Evolutionary conservation across 2,888 invertebrate species (phyloP).

Genomic region (Mythimna ferrago): DNA sequence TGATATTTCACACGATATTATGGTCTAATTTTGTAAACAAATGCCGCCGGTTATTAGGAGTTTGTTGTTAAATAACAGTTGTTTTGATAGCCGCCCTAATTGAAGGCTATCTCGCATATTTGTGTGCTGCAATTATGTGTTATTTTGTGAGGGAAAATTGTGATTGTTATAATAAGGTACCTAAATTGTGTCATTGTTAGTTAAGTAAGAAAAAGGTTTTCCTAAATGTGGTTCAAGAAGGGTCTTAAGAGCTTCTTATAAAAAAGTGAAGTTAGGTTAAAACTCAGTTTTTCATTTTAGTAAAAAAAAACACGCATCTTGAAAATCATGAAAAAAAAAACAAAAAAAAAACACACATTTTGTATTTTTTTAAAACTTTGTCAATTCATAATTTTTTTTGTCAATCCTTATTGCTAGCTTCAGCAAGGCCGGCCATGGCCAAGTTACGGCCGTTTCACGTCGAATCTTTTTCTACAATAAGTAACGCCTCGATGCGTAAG

Average conservation of each 20-base stretch:
- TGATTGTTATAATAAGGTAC: neutral
- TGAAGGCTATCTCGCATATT: conserved; percentile 51
- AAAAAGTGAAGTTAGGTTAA: too few species aligned
- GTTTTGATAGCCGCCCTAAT: conserved; percentile 57
- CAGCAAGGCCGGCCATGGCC: too few species aligned
- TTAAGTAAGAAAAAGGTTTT: neutral
- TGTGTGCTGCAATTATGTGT: conserved; percentile 26
- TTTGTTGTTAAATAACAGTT: conserved; percentile 47
- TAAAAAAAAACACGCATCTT: too few species aligned
- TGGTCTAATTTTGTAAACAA: conserved; percentile 55
- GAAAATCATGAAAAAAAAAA: too few species aligned
- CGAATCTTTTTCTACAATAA: too few species aligned
- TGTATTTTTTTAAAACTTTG: too few species aligned
- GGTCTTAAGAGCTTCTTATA: neutral
- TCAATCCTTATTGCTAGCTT: too few species aligned
- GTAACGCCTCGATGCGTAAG: too few species aligned
- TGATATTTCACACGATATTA: conserved; percentile 62
- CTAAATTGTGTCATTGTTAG: neutral
- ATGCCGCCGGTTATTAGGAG: conserved; percentile 40
- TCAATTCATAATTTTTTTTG: too few species aligned
- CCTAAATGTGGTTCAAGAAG: neutral
- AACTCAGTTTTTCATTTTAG: too few species aligned
- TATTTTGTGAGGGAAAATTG: conserved; percentile 19
- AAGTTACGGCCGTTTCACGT: too few species aligned
- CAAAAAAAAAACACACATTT: too few species aligned